Conservation (phyloP, 2,797 vertebrate genomes). For the Chloroceryle inda region DNA sequence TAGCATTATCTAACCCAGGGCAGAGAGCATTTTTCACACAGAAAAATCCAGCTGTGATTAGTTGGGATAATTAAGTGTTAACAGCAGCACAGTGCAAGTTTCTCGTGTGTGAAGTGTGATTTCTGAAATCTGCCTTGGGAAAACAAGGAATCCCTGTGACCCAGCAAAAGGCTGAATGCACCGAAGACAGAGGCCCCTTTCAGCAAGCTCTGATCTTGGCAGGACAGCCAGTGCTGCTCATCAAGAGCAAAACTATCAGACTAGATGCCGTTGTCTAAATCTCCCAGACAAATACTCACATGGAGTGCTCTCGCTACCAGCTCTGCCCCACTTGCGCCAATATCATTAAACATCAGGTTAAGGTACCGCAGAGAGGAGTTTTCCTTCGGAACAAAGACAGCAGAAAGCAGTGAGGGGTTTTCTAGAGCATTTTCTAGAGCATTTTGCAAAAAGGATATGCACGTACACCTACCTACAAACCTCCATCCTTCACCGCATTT, state of each 20-base stretch:
- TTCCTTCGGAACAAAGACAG: constrained; percentile 68
- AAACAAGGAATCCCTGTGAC: constrained; percentile 17
- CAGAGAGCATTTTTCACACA: not conserved
- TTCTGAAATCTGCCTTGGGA: constrained; percentile 29
- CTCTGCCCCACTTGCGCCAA: constrained; percentile 85
- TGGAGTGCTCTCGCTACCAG: constrained; percentile 84
- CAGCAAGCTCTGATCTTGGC: constrained; percentile 14
- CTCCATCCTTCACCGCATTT: not conserved
- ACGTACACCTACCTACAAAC: fast-evolving
- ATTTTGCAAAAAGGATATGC: not conserved
- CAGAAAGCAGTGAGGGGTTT: not conserved
- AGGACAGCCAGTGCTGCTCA: constrained; percentile 17
- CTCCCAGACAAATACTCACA: constrained; percentile 78
- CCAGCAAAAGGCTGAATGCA: not conserved
- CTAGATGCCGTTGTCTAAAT: not conserved
- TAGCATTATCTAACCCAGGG: not conserved
- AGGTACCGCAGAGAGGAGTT: constrained; percentile 78
- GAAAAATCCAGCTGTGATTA: not conserved
- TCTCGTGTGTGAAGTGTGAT: constrained; percentile 24
- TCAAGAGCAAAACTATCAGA: constrained; percentile 11
- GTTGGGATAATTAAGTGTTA: not conserved
- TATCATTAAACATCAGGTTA: constrained; percentile 91
- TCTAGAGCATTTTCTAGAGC: not conserved
- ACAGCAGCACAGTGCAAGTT: not conserved
- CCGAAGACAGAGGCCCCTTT: constrained; percentile 34